These are phyloP conservation scores for Columba livia DNA, from an alignment of 2,113 vertebrate species.

Conservation along the genomic window DNA sequence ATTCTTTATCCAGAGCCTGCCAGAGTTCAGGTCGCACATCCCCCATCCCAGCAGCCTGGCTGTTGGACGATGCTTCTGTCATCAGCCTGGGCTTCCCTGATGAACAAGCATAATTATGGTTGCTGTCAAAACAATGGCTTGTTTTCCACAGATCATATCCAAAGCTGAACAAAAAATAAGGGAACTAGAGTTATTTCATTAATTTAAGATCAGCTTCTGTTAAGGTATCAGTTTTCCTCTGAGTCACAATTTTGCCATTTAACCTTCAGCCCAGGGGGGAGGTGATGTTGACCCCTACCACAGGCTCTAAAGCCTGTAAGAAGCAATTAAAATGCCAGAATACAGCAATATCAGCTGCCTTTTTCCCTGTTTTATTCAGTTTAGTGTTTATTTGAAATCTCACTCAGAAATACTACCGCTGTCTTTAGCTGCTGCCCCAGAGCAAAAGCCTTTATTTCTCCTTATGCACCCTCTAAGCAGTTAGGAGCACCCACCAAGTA, in stretches of 20 bases:
- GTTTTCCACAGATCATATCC: neutral
- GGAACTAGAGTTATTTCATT: neutral
- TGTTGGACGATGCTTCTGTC: neutral
- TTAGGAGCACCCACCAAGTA: neutral
- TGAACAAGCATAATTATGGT: neutral
- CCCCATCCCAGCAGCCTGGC: neutral
- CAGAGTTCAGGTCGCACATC: neutral
- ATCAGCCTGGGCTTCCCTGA: neutral
- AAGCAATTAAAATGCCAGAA: neutral
- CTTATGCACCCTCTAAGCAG: neutral
- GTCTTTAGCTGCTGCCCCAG: neutral
- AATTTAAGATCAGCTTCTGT: neutral
- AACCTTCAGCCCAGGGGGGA: neutral
- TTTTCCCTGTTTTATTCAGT: neutral
- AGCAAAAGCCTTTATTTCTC: neutral
- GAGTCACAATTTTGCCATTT: neutral
- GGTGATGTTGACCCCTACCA: rapidly evolving
- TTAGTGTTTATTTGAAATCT: neutral
- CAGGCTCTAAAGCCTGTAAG: neutral
- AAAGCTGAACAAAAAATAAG: neutral
- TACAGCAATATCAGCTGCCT: neutral
- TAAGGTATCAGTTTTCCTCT: neutral
- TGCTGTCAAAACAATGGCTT: neutral
- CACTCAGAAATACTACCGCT: neutral
- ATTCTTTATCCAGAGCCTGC: neutral